Evolutionary conservation across 2,113 vertebrate genomes (phyloP).

Genomic region (Mustela nigripes): DNA sequence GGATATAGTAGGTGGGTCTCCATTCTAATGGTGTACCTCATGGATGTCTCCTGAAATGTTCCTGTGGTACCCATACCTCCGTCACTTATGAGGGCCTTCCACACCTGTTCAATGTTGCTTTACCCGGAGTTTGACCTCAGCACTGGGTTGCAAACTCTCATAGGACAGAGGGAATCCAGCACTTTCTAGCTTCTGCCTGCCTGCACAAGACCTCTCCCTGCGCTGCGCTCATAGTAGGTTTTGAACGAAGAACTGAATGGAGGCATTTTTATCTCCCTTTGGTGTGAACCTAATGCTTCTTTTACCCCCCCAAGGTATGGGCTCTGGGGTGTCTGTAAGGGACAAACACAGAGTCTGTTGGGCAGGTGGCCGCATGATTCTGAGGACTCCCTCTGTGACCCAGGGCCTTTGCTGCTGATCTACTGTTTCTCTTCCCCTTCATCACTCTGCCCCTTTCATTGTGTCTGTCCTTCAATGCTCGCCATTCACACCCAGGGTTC

Average conservation of each 20-base stretch:
- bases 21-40: neutral
- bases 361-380: neutral
- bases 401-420: neutral
- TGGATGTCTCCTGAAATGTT: neutral
- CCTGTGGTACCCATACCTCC: rapidly evolving
- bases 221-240: neutral
- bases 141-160: neutral
- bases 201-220: rapidly evolving
- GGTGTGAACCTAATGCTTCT: neutral
- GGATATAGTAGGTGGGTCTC: neutral
- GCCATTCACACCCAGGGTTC: neutral
- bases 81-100: neutral
- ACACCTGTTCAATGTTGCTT: neutral
- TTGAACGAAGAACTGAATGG: neutral
- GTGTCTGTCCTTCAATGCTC: neutral
- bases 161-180: neutral
- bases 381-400: neutral
- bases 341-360: no score
- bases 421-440: neutral
- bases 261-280: neutral
- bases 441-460: neutral
- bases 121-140: neutral
- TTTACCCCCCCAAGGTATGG: neutral
- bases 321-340: neutral
- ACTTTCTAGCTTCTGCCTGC: neutral